These are phyloP conservation scores for Cyphomyrmex costatus DNA, from an alignment of 1,140 invertebrate genomes.

Conservation along the genomic window DNA sequence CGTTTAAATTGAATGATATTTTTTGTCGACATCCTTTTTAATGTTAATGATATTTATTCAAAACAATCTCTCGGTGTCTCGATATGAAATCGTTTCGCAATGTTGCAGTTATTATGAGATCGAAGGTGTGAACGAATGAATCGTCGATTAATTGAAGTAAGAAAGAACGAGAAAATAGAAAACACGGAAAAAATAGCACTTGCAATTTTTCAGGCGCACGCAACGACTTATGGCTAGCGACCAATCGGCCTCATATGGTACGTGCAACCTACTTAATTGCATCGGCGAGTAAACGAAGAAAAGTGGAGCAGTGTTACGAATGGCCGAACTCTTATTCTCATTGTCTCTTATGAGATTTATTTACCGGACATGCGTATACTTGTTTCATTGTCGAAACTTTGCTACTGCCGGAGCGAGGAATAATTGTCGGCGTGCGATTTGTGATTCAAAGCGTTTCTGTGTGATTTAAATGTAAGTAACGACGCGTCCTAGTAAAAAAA, in stretches of 20 bases:
- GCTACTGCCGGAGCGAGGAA: background rate
- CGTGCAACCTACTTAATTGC: slow-evolving; percentile 77
- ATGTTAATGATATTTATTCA: background rate
- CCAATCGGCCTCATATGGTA: slow-evolving; percentile 68
- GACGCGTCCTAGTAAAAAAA: slow-evolving; percentile 18
- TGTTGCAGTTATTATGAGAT: no score
- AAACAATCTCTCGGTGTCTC: background rate
- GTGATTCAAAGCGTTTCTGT: slow-evolving; percentile 27
- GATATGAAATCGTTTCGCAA: background rate
- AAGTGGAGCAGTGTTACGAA: slow-evolving; percentile 76
- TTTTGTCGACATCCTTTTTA: background rate
- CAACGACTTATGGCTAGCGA: slow-evolving; percentile 67
- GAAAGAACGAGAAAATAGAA: slow-evolving; percentile 41
- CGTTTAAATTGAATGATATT: background rate
- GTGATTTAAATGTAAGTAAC: slow-evolving; percentile 33
- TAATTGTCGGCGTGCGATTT: slow-evolving; percentile 37
- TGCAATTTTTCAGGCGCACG: slow-evolving; percentile 59
- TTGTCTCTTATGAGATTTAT: slow-evolving; percentile 72
- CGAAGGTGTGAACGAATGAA: slow-evolving; percentile 5
- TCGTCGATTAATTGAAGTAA: background rate
- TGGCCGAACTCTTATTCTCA: slow-evolving; percentile 75
- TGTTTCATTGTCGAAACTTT: slow-evolving; percentile 31
- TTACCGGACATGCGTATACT: slow-evolving; percentile 43
- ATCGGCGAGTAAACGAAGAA: slow-evolving; percentile 69
- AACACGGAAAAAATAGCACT: slow-evolving; percentile 50